phyloP scores from a whole-genome alignment of 2,797 vertebrate genomes.

The Hypotaenidia okinawae region DNA sequence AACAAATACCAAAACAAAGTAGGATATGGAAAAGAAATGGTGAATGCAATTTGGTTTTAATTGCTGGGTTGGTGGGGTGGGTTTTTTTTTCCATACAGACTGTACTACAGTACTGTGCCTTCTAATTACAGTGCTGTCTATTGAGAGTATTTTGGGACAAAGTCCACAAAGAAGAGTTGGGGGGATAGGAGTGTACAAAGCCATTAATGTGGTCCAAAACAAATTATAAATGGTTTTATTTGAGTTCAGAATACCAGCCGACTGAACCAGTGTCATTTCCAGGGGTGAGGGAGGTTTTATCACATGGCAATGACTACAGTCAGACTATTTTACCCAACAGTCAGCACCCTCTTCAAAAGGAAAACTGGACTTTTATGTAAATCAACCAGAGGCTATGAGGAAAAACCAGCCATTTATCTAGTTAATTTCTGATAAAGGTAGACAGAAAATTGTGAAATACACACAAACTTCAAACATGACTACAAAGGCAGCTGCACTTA shows the following conservation, averaged over 20 bases:
- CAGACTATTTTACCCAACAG: background rate
- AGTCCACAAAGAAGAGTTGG: background rate
- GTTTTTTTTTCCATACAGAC: background rate
- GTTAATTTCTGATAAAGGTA: background rate
- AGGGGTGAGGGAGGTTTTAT: background rate
- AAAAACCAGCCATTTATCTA: background rate
- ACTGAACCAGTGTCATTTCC: background rate
- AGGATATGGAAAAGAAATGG: background rate
- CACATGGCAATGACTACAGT: background rate
- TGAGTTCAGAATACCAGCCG: background rate
- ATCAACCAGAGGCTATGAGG: background rate
- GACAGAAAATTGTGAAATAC: background rate
- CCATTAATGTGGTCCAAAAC: background rate
- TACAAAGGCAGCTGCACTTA: background rate
- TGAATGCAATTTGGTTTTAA: background rate
- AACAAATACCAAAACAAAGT: background rate
- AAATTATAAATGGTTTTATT: background rate
- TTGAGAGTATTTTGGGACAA: background rate
- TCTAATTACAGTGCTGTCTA: background rate
- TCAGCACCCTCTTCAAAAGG: background rate
- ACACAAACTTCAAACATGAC: background rate
- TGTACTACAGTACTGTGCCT: background rate
- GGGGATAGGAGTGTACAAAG: background rate
- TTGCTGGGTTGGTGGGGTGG: background rate
- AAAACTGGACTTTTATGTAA: background rate